phyloP scores from a whole-genome alignment of 2,797 vertebrate genomes.

The Myotis myotis region DNA sequence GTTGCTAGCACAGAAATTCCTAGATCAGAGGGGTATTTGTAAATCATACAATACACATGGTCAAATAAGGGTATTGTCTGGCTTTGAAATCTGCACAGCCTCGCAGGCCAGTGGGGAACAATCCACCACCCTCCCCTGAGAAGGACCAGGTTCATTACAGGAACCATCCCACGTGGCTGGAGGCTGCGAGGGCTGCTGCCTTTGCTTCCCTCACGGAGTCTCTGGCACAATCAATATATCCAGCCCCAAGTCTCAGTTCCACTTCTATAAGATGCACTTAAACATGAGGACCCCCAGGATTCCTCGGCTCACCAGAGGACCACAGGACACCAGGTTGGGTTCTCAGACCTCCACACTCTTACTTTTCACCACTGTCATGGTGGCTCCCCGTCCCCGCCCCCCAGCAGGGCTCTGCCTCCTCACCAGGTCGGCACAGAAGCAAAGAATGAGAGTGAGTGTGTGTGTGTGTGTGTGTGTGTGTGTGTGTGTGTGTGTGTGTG shows the following conservation, averaged over 20 bases:
- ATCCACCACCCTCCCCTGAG: not conserved
- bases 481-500: no score
- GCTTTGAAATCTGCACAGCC: not conserved
- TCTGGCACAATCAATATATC: not conserved
- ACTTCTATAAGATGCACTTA: not conserved
- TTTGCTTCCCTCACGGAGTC: not conserved
- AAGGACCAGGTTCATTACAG: not conserved
- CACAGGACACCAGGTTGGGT: not conserved
- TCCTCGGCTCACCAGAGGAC: not conserved
- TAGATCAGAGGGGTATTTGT: conserved; percentile 22
- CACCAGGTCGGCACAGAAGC: not conserved
- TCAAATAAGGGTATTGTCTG: not conserved
- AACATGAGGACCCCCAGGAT: not conserved
- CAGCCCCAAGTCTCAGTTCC: not conserved
- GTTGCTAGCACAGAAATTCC: not conserved
- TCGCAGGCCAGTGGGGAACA: not conserved
- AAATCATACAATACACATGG: not conserved
- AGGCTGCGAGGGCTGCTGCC: not conserved
- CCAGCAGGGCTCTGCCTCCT: not conserved
- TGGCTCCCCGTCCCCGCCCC: accelerated
- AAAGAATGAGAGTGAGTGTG: not conserved
- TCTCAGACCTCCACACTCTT: not conserved
- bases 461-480: no score
- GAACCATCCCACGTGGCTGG: not conserved
- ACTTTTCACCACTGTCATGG: not conserved